Conservation (phyloP, 1,140 invertebrate genomes). For the Drosophila persimilis region DNA sequence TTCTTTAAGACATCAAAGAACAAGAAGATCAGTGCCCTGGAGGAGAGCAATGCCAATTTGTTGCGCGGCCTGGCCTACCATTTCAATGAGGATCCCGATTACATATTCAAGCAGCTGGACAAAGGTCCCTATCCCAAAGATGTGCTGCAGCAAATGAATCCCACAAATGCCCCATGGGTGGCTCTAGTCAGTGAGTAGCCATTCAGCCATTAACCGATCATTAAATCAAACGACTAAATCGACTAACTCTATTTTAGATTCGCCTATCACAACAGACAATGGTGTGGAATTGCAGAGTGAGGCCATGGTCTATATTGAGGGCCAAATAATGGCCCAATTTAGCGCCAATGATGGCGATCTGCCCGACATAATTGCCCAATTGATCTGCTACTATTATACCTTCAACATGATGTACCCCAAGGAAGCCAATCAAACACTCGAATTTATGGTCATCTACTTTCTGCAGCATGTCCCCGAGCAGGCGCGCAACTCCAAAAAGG, state of each 20-base stretch:
- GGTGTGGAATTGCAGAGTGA: slow-evolving; percentile 35
- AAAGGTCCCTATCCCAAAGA: slow-evolving; percentile 61
- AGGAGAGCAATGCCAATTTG: slow-evolving; percentile 63
- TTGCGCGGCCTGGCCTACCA: slow-evolving; percentile 67
- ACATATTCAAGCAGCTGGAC: slow-evolving; percentile 64
- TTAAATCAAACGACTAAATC: not conserved
- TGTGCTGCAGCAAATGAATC: slow-evolving; percentile 59
- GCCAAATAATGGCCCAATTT: slow-evolving; percentile 63
- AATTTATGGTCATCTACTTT: slow-evolving; percentile 79
- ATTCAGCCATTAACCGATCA: not conserved
- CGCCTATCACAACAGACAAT: slow-evolving; percentile 30
- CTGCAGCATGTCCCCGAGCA: slow-evolving; percentile 65
- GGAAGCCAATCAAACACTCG: slow-evolving; percentile 79
- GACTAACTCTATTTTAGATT: slow-evolving; percentile 30
- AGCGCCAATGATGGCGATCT: slow-evolving; percentile 50
- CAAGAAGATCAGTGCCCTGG: slow-evolving; percentile 58
- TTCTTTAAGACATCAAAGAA: slow-evolving; percentile 69
- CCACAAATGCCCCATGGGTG: slow-evolving; percentile 73
- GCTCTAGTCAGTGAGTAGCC: slow-evolving; percentile 72
- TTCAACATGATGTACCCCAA: slow-evolving; percentile 80
- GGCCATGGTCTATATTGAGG: slow-evolving; percentile 71
- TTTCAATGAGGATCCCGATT: slow-evolving; percentile 72
- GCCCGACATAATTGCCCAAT: slow-evolving; percentile 70
- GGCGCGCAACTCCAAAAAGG: slow-evolving; percentile 62
- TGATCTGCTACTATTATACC: slow-evolving; percentile 78